Percentiles rank a stretch among this genome's conserved stretches.
Evolutionary conservation across 2,888 invertebrate genomes (phyloP).

Genomic region (Hypercompe scribonia): DNA sequence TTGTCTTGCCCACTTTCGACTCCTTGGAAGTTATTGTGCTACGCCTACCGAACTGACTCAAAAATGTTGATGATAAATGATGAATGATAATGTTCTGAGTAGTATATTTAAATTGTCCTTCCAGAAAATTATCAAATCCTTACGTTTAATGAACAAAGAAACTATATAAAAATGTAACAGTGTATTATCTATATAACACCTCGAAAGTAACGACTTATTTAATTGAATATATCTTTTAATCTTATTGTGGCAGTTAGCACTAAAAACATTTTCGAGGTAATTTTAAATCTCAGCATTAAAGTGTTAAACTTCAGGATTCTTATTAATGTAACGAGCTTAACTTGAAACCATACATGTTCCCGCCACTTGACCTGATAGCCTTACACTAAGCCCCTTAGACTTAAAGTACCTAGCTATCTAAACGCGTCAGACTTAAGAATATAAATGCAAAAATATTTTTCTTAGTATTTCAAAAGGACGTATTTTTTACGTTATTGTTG

Average conservation of each 20-base stretch:
- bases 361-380: conserved; percentile 76
- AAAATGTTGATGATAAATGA: too few species aligned
- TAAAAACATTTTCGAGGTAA: neutral
- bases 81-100: neutral
- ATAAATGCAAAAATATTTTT: conserved; percentile 41
- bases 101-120: neutral
- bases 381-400: conserved; percentile 71
- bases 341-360: conserved; percentile 66
- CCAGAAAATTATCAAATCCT: neutral
- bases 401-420: conserved; percentile 57
- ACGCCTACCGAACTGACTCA: too few species aligned
- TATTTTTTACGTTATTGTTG: too few species aligned
- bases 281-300: conserved; percentile 34
- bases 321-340: conserved; percentile 75
- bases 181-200: too few species aligned
- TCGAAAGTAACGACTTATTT: neutral
- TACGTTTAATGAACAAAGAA: neutral
- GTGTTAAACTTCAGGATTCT: conserved; percentile 44
- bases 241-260: neutral
- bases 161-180: too few species aligned
- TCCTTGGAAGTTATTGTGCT: too few species aligned
- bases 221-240: neutral
- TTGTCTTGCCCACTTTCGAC: too few species aligned
- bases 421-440: conserved; percentile 39
- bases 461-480: neutral